These are phyloP conservation scores for Melanargia galathea DNA, from an alignment of 2,888 invertebrate genomes.

Conservation along the genomic window DNA sequence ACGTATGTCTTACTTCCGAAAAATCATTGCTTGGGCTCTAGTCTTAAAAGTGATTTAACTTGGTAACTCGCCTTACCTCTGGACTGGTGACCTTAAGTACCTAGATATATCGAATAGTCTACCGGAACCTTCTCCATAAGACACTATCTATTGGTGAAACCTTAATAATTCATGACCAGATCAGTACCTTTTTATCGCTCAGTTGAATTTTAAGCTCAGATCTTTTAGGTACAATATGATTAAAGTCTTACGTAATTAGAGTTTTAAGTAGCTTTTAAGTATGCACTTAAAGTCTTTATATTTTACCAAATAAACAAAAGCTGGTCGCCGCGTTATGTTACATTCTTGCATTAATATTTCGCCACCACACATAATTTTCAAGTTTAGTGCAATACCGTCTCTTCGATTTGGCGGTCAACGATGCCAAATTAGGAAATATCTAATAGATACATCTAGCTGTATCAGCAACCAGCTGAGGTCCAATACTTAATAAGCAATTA, in stretches of 20 bases:
- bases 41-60: too few species aligned
- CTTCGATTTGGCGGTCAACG: constrained; percentile 49
- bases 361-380: constrained; percentile 24
- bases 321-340: constrained; percentile 21
- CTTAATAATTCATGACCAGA: not conserved
- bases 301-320: constrained; percentile 25
- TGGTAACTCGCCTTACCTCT: too few species aligned
- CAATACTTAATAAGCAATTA: not conserved
- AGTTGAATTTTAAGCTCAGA: not conserved
- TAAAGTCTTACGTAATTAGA: constrained; percentile 9
- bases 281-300: constrained; percentile 12
- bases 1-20: too few species aligned
- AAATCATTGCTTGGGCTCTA: too few species aligned
- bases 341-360: constrained; percentile 30
- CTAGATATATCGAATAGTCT: too few species aligned
- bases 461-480: not conserved
- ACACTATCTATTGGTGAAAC: not conserved
- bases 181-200: not conserved
- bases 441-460: not conserved
- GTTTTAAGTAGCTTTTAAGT: constrained; percentile 14
- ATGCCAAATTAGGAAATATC: constrained; percentile 24
- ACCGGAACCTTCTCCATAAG: too few species aligned
- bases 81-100: too few species aligned
- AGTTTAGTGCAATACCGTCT: constrained; percentile 30
- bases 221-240: not conserved